Conservation (phyloP, 1,140 invertebrate species). For the Arion vulgaris region DNA sequence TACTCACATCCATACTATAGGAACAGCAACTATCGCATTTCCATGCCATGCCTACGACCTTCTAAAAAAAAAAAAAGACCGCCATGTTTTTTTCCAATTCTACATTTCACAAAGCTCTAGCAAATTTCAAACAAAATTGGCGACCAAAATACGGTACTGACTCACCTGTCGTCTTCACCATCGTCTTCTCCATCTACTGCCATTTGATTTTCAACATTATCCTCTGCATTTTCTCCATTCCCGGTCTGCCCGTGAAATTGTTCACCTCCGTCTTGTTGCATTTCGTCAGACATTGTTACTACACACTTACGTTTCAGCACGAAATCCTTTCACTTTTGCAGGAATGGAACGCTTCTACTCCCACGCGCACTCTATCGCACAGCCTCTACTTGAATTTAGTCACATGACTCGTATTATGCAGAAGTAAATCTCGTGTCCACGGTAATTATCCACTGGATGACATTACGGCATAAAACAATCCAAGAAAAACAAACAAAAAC, state of each 20-base stretch:
- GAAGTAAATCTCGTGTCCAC: not conserved
- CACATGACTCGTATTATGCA: not conserved
- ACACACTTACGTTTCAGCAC: too few relatives aligned
- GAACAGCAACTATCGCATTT: too few relatives aligned
- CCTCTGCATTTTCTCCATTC: constrained; percentile 23
- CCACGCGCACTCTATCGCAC: not conserved
- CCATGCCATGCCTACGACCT: too few relatives aligned
- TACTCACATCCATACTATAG: too few relatives aligned
- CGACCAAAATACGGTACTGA: not conserved
- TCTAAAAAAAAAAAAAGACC: not conserved
- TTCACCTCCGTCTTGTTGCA: constrained; percentile 29
- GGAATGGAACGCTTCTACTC: not conserved
- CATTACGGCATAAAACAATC: too few relatives aligned
- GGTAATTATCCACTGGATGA: not conserved
- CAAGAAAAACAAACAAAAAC: too few relatives aligned
- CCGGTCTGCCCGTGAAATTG: constrained; percentile 24
- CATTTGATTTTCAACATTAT: constrained; percentile 10
- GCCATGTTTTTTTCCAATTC: not conserved
- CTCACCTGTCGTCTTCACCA: constrained; percentile 47
- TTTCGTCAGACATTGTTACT: constrained; percentile 34
- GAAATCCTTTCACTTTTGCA: too few relatives aligned
- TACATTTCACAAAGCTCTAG: not conserved
- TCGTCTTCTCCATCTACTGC: constrained; percentile 29
- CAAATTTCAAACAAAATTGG: not conserved
- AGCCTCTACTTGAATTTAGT: not conserved